Percentiles rank a stretch among this genome's conserved stretches.
Evolutionary conservation across 2,888 invertebrate species (phyloP).

Genomic region (Sesia apiformis): DNA sequence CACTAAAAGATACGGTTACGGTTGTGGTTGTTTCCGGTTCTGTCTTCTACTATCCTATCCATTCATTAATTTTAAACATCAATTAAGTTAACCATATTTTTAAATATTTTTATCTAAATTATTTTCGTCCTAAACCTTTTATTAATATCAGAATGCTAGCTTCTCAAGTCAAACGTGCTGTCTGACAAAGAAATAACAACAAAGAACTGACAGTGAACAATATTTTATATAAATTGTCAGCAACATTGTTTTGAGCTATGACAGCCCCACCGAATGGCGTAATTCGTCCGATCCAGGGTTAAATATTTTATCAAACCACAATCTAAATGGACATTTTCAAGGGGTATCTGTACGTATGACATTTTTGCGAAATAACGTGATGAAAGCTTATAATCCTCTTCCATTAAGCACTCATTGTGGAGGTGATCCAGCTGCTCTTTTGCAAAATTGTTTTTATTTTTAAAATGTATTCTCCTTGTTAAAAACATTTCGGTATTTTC

Average conservation of each 20-base stretch:
- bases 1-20: no score
- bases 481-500: background rate
- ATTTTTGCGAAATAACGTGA: constrained; percentile 36
- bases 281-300: constrained; percentile 8
- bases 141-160: no score
- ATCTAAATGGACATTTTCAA: constrained; percentile 35
- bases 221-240: background rate
- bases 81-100: no score
- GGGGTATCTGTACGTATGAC: constrained; percentile 20
- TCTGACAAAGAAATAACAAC: no score
- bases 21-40: no score
- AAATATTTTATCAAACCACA: constrained; percentile 20
- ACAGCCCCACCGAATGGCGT: constrained; percentile 2
- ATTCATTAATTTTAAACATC: no score
- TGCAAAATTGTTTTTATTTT: constrained; percentile 27
- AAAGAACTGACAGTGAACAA: no score
- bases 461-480: constrained; percentile 1
- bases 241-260: background rate
- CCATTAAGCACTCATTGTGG: constrained; percentile 31
- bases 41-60: no score
- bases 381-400: constrained; percentile 43
- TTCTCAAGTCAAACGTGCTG: no score
- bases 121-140: no score
- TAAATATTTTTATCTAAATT: no score
- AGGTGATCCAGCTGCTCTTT: constrained; percentile 22